Conservation (phyloP, 2,797 vertebrate species). For the Oreochromis grahami region DNA sequence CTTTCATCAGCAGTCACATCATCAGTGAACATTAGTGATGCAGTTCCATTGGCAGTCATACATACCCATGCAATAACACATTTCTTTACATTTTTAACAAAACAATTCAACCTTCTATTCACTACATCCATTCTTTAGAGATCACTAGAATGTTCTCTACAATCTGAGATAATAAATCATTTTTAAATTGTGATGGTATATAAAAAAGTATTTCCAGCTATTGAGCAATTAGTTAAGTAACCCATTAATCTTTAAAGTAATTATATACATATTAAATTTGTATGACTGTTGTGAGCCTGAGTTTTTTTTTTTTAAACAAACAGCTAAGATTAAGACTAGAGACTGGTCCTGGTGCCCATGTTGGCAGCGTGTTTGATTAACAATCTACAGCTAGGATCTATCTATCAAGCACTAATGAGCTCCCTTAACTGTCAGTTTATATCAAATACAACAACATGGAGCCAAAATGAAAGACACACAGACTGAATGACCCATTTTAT, state of each 20-base stretch:
- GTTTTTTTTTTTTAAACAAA: neutral
- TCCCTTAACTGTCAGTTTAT: slow-evolving; percentile 5
- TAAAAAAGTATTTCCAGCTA: neutral
- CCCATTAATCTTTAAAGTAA: neutral
- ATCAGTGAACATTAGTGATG: neutral
- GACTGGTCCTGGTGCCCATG: neutral
- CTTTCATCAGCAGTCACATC: neutral
- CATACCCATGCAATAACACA: neutral
- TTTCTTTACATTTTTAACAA: neutral
- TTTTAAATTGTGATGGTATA: neutral
- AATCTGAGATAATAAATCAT: neutral
- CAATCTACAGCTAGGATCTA: slow-evolving; percentile 9
- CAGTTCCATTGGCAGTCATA: too few relatives aligned
- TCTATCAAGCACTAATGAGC: slow-evolving; percentile 45
- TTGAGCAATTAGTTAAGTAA: neutral
- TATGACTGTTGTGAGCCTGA: neutral
- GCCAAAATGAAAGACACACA: slow-evolving; percentile 23
- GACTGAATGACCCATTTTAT: slow-evolving; percentile 47
- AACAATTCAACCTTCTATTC: neutral
- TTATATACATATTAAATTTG: neutral
- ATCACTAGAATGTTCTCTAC: neutral
- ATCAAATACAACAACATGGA: slow-evolving; percentile 11
- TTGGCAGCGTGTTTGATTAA: neutral
- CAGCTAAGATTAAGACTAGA: neutral
- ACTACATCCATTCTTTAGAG: neutral